phyloP scores from a whole-genome alignment of 2,797 vertebrate species.

The Chaetodon trifasciatus region DNA sequence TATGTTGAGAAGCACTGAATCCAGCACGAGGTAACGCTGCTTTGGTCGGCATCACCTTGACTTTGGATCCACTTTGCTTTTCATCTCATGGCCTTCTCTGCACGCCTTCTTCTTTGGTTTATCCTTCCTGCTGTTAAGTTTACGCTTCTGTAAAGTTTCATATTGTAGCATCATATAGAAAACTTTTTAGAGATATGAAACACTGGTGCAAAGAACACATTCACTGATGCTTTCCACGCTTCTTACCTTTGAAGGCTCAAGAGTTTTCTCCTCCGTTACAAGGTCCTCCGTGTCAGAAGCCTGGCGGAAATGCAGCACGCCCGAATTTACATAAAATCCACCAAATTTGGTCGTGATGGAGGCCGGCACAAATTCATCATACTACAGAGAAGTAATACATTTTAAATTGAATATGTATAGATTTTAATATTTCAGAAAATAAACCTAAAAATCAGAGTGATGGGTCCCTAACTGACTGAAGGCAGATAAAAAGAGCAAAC shows the following conservation, averaged over 20 bases:
- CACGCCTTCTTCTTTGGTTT: constrained; percentile 89
- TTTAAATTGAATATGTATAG: background rate
- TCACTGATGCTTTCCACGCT: background rate
- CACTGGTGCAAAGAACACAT: background rate
- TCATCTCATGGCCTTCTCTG: constrained; percentile 78
- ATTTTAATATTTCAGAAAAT: background rate
- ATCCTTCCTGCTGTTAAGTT: constrained; percentile 86
- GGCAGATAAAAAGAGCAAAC: background rate
- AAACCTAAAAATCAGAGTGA: background rate
- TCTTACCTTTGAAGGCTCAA: constrained; percentile 86
- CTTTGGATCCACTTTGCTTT: constrained; percentile 82
- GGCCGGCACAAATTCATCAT: constrained; percentile 96
- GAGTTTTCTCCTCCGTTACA: constrained; percentile 83
- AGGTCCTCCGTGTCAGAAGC: constrained; percentile 89
- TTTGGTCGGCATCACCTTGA: constrained; percentile 82
- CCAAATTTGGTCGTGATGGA: constrained; percentile 93
- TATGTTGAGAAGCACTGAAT: background rate
- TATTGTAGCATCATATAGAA: background rate
- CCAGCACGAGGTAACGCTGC: fast-evolving
- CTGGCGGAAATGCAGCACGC: constrained; percentile 91
- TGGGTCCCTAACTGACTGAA: background rate
- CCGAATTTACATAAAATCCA: constrained; percentile 97
- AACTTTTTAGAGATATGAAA: background rate
- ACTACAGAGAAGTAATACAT: constrained; percentile 69
- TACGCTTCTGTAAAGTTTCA: constrained; percentile 86